phyloP scores from a whole-genome alignment of 1,140 invertebrate species.

The Drosophila ambigua region DNA sequence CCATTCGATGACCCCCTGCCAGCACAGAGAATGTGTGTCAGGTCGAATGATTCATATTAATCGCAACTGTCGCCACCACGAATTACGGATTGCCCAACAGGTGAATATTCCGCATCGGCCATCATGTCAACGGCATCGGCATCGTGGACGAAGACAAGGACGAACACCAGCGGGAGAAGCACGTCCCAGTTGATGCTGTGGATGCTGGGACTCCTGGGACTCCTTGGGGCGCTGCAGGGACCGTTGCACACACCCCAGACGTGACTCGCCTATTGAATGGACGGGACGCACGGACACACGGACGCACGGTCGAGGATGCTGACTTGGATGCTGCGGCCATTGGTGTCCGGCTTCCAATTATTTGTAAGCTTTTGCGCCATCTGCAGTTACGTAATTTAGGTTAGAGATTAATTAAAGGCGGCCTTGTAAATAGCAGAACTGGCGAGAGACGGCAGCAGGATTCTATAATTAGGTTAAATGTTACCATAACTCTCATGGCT shows the following conservation, averaged over 20 bases:
- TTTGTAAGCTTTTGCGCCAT: slow-evolving; percentile 74
- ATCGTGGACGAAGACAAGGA: slow-evolving; percentile 25
- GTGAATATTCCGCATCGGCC: slow-evolving; percentile 84
- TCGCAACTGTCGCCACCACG: slow-evolving; percentile 65
- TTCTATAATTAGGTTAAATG: slow-evolving; percentile 75
- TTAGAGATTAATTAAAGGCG: slow-evolving; percentile 79
- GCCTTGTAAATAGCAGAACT: slow-evolving; percentile 67
- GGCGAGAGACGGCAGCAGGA: slow-evolving; percentile 1
- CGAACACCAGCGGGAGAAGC: slow-evolving; percentile 36
- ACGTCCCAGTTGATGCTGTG: slow-evolving; percentile 52
- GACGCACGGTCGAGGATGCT: neutral
- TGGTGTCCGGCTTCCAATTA: slow-evolving; percentile 65
- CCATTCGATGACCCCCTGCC: neutral
- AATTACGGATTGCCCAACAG: slow-evolving; percentile 65
- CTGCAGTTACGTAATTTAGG: slow-evolving; percentile 79
- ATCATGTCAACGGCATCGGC: slow-evolving; percentile 75
- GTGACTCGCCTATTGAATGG: slow-evolving; percentile 73
- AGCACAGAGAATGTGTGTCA: slow-evolving; percentile 21
- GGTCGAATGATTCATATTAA: slow-evolving; percentile 79
- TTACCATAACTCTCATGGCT: slow-evolving; percentile 42
- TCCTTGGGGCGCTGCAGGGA: slow-evolving; percentile 36
- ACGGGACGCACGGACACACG: neutral
- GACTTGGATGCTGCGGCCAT: slow-evolving; percentile 16
- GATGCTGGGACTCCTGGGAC: slow-evolving; percentile 47
- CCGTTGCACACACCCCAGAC: slow-evolving; percentile 60